Conservation (phyloP, 2,113 vertebrate species). For the Equus przewalskii region DNA sequence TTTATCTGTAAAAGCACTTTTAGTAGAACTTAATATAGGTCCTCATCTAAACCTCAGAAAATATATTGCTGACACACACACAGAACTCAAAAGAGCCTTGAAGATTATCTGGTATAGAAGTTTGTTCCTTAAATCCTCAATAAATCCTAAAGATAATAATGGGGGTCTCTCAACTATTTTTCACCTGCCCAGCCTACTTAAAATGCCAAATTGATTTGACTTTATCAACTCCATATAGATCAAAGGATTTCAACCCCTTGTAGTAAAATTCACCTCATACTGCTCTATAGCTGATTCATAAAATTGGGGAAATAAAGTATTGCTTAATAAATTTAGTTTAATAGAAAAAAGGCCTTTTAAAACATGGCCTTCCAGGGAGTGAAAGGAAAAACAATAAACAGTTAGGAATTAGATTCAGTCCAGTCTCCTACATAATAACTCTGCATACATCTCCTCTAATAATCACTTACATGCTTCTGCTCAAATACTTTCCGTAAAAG, state of each 20-base stretch:
- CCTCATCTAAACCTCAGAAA: not conserved
- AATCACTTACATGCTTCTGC: not conserved
- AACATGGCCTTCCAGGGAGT: not conserved
- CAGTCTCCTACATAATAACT: not conserved
- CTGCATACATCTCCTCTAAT: not conserved
- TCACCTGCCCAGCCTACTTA: not conserved
- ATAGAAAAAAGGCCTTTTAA: not conserved
- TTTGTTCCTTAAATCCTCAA: not conserved
- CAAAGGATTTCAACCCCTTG: slow-evolving; percentile 24
- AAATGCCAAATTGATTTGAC: slow-evolving; percentile 12
- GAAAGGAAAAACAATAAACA: not conserved
- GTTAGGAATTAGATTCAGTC: not conserved
- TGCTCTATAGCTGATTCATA: slow-evolving; percentile 6
- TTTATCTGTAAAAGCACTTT: not conserved
- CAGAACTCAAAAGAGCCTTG: not conserved
- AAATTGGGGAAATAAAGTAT: slow-evolving; percentile 19
- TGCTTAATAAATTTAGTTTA: slow-evolving; percentile 38
- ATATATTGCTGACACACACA: not conserved
- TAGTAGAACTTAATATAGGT: not conserved
- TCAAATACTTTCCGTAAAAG: not conserved
- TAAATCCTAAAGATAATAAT: not conserved
- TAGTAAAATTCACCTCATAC: not conserved
- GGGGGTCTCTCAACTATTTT: not conserved
- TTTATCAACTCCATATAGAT: not conserved
- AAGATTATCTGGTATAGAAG: not conserved